These are phyloP conservation scores for Grallaria varia DNA, from an alignment of 2,113 vertebrate genomes.

Conservation along the genomic window DNA sequence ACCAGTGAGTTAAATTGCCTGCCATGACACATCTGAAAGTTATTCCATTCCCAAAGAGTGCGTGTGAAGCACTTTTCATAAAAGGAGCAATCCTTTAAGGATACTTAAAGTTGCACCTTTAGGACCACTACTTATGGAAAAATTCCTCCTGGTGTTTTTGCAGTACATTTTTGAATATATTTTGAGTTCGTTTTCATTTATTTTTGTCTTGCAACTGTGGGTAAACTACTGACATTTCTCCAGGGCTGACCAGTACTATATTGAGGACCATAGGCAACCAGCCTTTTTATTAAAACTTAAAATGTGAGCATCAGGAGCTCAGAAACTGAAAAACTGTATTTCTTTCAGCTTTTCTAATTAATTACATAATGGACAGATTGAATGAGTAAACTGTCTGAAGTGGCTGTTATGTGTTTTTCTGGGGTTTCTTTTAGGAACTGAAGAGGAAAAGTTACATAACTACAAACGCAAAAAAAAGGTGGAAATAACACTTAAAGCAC, in stretches of 20 bases:
- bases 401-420: background rate
- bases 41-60: background rate
- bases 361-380: constrained; percentile 41
- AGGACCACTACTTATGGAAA: background rate
- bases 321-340: background rate
- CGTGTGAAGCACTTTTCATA: background rate
- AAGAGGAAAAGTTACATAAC: background rate
- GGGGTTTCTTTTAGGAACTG: background rate
- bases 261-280: background rate
- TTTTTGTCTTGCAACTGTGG: background rate
- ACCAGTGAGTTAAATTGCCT: background rate
- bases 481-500: background rate
- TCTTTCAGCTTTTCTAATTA: constrained; percentile 36
- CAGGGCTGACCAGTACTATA: background rate
- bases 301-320: background rate
- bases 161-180: background rate
- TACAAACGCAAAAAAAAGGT: background rate
- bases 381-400: constrained; percentile 19
- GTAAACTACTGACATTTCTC: background rate
- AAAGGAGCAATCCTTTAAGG: background rate
- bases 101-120: background rate
- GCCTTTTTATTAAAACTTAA: background rate
- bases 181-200: background rate
- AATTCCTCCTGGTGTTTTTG: background rate
- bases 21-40: background rate